phyloP scores from a whole-genome alignment of 1,140 invertebrate genomes.

The Trichonephila inaurata region DNA sequence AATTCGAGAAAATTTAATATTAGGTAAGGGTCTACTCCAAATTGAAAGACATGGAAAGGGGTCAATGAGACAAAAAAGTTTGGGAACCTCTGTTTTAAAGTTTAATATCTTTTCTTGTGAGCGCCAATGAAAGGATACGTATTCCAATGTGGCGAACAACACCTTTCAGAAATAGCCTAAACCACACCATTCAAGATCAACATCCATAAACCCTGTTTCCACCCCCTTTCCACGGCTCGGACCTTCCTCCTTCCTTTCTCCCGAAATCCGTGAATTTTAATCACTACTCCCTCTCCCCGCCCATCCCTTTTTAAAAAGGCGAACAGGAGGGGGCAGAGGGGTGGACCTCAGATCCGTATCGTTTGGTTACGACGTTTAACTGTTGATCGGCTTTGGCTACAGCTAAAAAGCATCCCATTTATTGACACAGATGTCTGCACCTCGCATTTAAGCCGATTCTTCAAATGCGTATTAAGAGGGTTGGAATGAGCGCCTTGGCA shows the following conservation, averaged over 20 bases:
- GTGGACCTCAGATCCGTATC: neutral
- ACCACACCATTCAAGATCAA: neutral
- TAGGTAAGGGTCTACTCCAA: too few relatives aligned
- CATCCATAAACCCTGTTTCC: conserved; percentile 8
- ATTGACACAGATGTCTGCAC: conserved; percentile 59
- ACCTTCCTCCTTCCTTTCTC: neutral
- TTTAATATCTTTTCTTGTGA: too few relatives aligned
- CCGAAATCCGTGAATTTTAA: conserved; percentile 59
- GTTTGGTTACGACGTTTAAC: conserved; percentile 59
- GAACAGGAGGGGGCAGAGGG: neutral
- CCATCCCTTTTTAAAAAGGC: neutral
- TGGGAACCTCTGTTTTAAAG: too few relatives aligned
- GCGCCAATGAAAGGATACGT: neutral
- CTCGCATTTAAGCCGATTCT: neutral
- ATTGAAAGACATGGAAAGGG: too few relatives aligned
- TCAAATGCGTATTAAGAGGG: neutral
- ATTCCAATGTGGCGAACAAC: neutral
- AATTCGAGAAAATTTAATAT: too few relatives aligned
- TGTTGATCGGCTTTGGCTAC: neutral
- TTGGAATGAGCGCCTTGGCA: neutral
- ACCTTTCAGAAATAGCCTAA: neutral
- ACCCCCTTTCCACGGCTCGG: neutral
- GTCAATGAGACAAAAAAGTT: too few relatives aligned
- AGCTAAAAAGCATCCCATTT: conserved; percentile 17
- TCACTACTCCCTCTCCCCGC: neutral